phyloP scores from a whole-genome alignment of 2,888 invertebrate genomes.

The Pterobdella sp. region DNA sequence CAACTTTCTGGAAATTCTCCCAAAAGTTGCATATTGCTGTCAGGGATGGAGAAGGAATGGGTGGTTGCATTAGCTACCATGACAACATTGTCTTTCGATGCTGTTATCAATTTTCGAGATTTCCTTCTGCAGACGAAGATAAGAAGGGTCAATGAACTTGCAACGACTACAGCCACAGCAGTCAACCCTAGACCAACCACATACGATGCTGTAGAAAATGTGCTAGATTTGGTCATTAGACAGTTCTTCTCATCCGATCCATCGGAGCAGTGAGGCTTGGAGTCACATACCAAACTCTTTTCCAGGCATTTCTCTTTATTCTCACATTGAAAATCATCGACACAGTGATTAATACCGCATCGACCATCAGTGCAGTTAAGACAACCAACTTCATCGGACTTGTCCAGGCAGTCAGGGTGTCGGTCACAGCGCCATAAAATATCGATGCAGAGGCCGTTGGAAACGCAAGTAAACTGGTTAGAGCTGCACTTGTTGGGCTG shows the following conservation, averaged over 20 bases:
- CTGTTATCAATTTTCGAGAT: slow-evolving; percentile 39
- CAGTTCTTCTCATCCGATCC: slow-evolving; percentile 41
- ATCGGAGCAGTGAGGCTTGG: slow-evolving; percentile 43
- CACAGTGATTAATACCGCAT: slow-evolving; percentile 42
- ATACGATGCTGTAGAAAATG: slow-evolving; percentile 42
- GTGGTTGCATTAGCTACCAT: slow-evolving; percentile 28
- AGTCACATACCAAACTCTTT: slow-evolving; percentile 62
- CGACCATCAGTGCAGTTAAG: slow-evolving; percentile 43
- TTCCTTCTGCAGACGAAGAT: slow-evolving; percentile 43
- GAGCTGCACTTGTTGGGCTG: slow-evolving; percentile 47
- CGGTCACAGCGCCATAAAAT: slow-evolving; percentile 93
- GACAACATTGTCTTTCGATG: slow-evolving; percentile 31
- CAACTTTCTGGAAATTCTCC: background rate
- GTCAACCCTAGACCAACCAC: slow-evolving; percentile 53
- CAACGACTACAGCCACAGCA: slow-evolving; percentile 56
- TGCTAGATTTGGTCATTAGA: background rate
- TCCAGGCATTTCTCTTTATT: slow-evolving; percentile 45
- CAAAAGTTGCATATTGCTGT: slow-evolving; percentile 4
- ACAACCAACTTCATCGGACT: slow-evolving; percentile 48
- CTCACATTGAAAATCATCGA: slow-evolving; percentile 36
- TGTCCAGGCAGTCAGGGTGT: slow-evolving; percentile 55
- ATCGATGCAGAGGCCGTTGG: slow-evolving; percentile 77
- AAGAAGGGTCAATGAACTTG: slow-evolving; percentile 51
- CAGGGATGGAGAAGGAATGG: background rate
- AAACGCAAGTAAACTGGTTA: slow-evolving; percentile 78